phyloP scores from a whole-genome alignment of 1,140 invertebrate genomes.

The Nautilus pompilius region DNA sequence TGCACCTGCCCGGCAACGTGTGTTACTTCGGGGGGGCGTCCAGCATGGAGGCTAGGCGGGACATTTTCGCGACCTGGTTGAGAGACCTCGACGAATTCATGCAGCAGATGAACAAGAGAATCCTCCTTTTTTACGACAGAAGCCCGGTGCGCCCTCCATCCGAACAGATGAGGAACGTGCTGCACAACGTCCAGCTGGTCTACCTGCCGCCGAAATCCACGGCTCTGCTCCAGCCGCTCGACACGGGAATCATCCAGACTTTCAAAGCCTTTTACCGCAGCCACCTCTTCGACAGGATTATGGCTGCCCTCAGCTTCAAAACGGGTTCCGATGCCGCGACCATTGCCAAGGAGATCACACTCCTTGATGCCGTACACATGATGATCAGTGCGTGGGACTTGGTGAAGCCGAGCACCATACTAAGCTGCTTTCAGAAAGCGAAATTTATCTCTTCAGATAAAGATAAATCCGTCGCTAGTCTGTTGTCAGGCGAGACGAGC shows the following conservation, averaged over 20 bases:
- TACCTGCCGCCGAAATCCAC: constrained; percentile 25
- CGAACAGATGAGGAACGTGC: too few relatives aligned
- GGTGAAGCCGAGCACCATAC: constrained; percentile 5
- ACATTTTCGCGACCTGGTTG: too few relatives aligned
- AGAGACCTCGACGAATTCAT: too few relatives aligned
- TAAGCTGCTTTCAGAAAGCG: constrained; percentile 6
- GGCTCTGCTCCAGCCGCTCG: constrained; percentile 14
- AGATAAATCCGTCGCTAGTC: too few relatives aligned
- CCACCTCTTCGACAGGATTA: neutral
- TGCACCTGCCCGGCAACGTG: too few relatives aligned
- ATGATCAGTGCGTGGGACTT: constrained; percentile 10
- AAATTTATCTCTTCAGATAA: too few relatives aligned
- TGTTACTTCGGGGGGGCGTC: too few relatives aligned
- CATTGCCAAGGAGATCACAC: neutral
- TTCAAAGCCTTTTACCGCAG: constrained; percentile 15
- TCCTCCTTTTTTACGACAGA: too few relatives aligned
- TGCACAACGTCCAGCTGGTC: constrained; percentile 12
- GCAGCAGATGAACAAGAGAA: too few relatives aligned
- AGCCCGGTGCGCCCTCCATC: too few relatives aligned
- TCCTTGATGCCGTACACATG: constrained; percentile 12
- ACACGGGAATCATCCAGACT: constrained; percentile 16
- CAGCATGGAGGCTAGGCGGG: too few relatives aligned
- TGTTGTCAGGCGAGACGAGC: too few relatives aligned
- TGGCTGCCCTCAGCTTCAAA: neutral
- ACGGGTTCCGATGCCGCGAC: neutral